A percentile compares a stretch with the other conserved stretches of the same genome.
phyloP scores from a whole-genome alignment of 2,888 invertebrate species.

The Cyclophora albipunctata region DNA sequence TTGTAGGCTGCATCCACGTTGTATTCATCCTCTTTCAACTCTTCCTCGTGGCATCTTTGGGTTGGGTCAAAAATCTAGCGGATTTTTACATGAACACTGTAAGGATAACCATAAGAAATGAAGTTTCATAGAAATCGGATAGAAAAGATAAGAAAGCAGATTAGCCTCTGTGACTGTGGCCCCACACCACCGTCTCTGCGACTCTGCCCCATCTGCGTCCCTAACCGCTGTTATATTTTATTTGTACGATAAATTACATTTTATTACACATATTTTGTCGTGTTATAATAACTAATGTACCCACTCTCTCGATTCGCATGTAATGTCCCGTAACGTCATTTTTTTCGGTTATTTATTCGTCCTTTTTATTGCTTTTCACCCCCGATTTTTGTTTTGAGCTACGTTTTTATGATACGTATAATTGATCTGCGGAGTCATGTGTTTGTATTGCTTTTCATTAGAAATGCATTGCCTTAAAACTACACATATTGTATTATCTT shows the following conservation, averaged over 20 bases:
- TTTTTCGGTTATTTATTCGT: conserved; percentile 60
- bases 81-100: too few relatives aligned
- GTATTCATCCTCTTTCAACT: too few relatives aligned
- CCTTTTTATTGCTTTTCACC: conserved; percentile 52
- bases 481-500: too few relatives aligned
- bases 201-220: conserved; percentile 66
- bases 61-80: too few relatives aligned
- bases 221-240: conserved; percentile 75
- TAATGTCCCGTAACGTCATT: conserved; percentile 64
- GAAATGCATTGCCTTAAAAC: too few relatives aligned
- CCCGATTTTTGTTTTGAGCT: conserved; percentile 33
- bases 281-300: conserved; percentile 77
- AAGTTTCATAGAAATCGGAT: too few relatives aligned
- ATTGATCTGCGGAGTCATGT: conserved; percentile 4
- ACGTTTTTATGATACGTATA: conserved; percentile 24
- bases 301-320: conserved; percentile 71
- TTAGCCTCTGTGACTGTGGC: conserved; percentile 15
- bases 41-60: too few relatives aligned
- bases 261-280: conserved; percentile 78
- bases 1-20: too few relatives aligned
- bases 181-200: conserved; percentile 26
- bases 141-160: too few relatives aligned
- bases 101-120: too few relatives aligned
- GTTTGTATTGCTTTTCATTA: too few relatives aligned
- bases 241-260: conserved; percentile 74